Evolutionary conservation across 2,888 invertebrate genomes (phyloP).

Genomic region (Metalampra italica): DNA sequence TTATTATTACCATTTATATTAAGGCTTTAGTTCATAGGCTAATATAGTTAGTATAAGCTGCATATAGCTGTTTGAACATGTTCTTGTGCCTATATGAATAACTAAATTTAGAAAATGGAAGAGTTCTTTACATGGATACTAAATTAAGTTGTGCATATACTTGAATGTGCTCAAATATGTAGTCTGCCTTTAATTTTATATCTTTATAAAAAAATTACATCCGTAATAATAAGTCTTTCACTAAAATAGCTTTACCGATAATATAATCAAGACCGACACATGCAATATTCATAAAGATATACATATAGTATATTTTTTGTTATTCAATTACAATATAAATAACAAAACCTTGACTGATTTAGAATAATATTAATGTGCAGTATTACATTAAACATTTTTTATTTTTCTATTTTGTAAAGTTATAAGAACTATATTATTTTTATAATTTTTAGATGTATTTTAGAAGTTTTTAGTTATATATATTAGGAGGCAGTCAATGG

Average conservation of each 20-base stretch:
- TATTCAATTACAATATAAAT: conserved; percentile 32
- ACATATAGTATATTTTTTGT: conserved; percentile 38
- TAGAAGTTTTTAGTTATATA: conserved; percentile 39
- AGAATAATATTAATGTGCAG: conserved; percentile 71
- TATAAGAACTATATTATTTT: conserved; percentile 68
- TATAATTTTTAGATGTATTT: conserved; percentile 56
- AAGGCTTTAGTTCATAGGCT: conserved; percentile 66
- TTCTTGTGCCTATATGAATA: conserved; percentile 21
- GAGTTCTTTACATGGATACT: background rate
- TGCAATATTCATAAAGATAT: conserved; percentile 34
- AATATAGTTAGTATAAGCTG: conserved; percentile 53
- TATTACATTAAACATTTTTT: conserved; percentile 67
- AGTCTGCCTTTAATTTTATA: conserved; percentile 39
- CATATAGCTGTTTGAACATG: conserved; percentile 52
- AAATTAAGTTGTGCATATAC: conserved; percentile 16
- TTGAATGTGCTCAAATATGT: conserved; percentile 52
- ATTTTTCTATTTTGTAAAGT: conserved; percentile 61
- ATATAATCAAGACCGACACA: conserved; percentile 30
- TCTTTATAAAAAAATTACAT: conserved; percentile 29
- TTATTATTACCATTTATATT: conserved; percentile 77
- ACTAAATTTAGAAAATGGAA: background rate
- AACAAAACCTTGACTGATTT: conserved; percentile 71
- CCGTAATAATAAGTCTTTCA: conserved; percentile 19
- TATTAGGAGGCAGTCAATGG: conserved; percentile 44
- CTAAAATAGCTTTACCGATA: conserved; percentile 38